Base-by-base conservation (phyloP, 1,140 invertebrate species). In the Aphaenogaster floridana region DNA sequence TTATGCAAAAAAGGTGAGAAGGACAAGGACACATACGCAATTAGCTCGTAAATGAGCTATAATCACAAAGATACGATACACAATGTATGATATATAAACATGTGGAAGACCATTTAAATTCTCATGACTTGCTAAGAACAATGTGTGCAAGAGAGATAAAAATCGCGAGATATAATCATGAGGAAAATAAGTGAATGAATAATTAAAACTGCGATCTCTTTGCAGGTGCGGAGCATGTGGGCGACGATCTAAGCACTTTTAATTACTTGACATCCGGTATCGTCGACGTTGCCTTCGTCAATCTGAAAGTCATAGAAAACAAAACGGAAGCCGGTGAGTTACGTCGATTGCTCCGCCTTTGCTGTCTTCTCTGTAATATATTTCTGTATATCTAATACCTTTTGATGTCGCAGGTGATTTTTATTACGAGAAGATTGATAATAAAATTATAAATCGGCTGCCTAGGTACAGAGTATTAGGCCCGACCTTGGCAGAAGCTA, bases 251-350 rank as follows among this genome's bases (percentile, higher is more conserved):
- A 3, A 89, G 68, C 34, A 97, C 98, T 3, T 96, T 99, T 74
- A 95, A 97, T 87, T 99, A 98, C 93, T 95, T 99, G 9, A 96
- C 97, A n/a, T 97, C 97, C 92, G 97, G 96, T 21, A 96, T 96
- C 34, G 98, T 97, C 39, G 98, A 99, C 93, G 98, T 99, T 0
- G 98, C 98, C 0, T 99, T 99, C 94, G 95, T 99, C 0, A 97
- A 97, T 78, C 96, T 97, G 78, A 97, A 96, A 64, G 97, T 97
- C 4, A 96, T 97, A 9, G 91, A 93, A 57, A 96, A 97, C 64
- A 97, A 97, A 92, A 96, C 28, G 9, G 13, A 81, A 71, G 7
- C 96, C 85, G 74, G 87, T 92, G 34, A 63, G 63, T 9, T 34
- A 4, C 2, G 3, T 5, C 3, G 7, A 86, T 78, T 54, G 66